Evolutionary conservation across 2,113 vertebrate species (phyloP).

Genomic region (Phrynosoma blainvillii): DNA sequence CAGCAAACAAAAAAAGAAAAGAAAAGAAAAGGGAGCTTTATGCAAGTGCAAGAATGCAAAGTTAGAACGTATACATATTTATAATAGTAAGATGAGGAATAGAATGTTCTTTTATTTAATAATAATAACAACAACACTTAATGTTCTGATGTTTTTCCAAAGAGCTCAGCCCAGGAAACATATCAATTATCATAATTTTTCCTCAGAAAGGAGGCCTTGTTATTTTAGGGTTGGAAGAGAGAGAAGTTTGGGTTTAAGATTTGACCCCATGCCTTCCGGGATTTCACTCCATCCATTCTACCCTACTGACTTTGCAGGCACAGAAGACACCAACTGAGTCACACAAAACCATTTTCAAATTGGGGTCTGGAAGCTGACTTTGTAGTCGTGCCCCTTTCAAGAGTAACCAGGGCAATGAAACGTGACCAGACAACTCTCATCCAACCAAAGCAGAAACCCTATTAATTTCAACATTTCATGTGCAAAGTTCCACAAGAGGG

Average conservation of each 20-base stretch:
- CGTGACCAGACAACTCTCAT: not conserved
- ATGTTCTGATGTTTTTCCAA: not conserved
- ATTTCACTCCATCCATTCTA: not conserved
- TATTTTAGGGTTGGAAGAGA: no score
- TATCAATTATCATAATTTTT: no score
- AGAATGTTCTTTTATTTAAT: not conserved
- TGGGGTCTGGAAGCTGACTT: not conserved
- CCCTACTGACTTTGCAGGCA: not conserved
- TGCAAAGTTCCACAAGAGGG: not conserved
- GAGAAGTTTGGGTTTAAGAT: no score
- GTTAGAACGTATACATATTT: not conserved
- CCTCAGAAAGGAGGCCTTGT: no score
- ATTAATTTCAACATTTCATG: not conserved
- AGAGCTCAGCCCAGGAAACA: no score
- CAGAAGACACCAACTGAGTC: no score
- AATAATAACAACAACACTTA: not conserved
- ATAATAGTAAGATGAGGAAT: not conserved
- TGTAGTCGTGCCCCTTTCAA: not conserved
- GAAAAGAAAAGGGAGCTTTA: not conserved
- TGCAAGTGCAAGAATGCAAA: rapidly evolving
- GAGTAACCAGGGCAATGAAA: not conserved
- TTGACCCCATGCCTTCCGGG: no score
- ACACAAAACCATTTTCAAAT: not conserved
- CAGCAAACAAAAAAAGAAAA: rapidly evolving
- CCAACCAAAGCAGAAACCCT: no score